Evolutionary conservation across 2,113 vertebrate species (phyloP).

Genomic region (Pitta sordida): DNA sequence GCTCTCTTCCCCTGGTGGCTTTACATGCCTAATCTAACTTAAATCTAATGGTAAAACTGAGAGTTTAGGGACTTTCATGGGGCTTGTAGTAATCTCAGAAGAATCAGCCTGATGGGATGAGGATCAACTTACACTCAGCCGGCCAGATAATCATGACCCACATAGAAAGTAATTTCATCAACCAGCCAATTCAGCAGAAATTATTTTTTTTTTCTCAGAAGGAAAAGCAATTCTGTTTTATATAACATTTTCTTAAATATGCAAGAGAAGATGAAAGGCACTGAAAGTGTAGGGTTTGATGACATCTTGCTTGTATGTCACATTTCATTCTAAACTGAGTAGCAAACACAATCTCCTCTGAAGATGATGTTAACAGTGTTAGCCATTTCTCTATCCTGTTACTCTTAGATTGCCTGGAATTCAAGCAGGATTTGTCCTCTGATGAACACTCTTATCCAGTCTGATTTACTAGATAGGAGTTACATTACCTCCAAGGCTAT

Average conservation of each 20-base stretch:
- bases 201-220: background rate
- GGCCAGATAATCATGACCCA: background rate
- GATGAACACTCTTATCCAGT: background rate
- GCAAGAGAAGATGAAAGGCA: background rate
- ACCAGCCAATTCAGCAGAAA: background rate
- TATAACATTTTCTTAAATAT: background rate
- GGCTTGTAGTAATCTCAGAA: background rate
- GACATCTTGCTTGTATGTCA: background rate
- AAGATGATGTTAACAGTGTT: background rate
- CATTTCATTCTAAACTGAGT: background rate
- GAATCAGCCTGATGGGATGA: background rate
- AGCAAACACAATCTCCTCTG: background rate
- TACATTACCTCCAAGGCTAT: background rate
- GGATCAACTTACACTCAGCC: background rate
- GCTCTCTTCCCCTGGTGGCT: background rate
- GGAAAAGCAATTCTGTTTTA: background rate
- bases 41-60: background rate
- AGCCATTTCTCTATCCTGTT: background rate
- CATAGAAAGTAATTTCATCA: background rate
- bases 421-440: background rate
- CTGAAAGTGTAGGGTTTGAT: background rate
- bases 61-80: background rate
- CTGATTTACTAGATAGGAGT: background rate
- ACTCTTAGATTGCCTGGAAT: background rate
- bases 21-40: background rate